phyloP scores from a whole-genome alignment of 2,888 invertebrate genomes.

The Galerucella pusilla region DNA sequence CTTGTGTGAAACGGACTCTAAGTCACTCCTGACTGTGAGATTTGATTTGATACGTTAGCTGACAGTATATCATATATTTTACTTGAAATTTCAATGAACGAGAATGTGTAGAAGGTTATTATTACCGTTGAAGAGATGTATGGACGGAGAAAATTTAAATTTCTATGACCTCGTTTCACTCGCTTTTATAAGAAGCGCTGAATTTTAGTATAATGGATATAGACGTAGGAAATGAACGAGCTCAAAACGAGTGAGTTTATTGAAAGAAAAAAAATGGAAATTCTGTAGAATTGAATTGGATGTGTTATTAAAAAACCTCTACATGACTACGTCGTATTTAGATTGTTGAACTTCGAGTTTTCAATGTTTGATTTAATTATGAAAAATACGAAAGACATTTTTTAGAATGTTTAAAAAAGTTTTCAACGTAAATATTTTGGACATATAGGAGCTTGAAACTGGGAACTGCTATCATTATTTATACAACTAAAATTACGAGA shows the following conservation, averaged over 20 bases:
- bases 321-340: neutral
- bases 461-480: no score
- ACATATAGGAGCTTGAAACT: no score
- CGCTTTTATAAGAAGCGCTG: neutral
- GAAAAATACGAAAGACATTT: neutral
- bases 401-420: neutral
- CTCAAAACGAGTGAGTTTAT: constrained; percentile 1
- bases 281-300: neutral
- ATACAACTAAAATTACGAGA: no score
- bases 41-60: neutral
- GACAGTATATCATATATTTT: neutral
- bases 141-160: neutral
- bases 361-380: neutral
- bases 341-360: neutral
- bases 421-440: no score
- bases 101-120: neutral
- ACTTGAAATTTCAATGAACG: neutral
- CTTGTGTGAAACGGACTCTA: no score
- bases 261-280: neutral
- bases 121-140: constrained; percentile 10
- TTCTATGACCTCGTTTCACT: neutral
- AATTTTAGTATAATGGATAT: constrained; percentile 6
- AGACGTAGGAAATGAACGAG: neutral
- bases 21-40: neutral
- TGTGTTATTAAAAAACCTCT: neutral